Percentiles rank a stretch among this genome's conserved stretches.
Conservation (phyloP, 2,888 invertebrate genomes). For the Oeneis ivallda region DNA sequence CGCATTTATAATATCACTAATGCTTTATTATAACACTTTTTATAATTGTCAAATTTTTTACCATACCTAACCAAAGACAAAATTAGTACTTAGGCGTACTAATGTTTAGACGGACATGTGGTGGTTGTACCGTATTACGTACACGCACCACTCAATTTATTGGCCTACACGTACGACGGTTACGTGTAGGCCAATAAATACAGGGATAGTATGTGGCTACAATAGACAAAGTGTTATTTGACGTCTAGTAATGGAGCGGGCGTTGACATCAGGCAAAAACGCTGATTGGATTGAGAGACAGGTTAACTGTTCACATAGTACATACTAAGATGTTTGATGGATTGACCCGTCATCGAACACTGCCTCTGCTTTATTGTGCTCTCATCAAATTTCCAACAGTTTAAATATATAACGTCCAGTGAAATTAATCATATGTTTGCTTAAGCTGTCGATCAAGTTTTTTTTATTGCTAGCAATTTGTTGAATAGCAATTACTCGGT, state of each 20-base stretch:
- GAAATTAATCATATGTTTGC: conserved; percentile 58
- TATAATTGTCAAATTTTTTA: no score
- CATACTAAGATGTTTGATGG: conserved; percentile 58
- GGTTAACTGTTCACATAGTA: conserved; percentile 57
- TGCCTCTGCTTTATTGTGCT: conserved; percentile 50
- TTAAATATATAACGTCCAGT: conserved; percentile 59
- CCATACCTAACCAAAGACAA: no score
- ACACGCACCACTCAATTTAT: no score
- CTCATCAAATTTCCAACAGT: conserved; percentile 60
- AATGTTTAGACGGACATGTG: no score
- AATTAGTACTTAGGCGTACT: no score
- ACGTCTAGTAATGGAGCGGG: conserved; percentile 53
- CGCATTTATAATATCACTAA: no score
- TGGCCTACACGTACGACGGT: no score
- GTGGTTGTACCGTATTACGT: no score
- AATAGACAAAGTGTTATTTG: no score
- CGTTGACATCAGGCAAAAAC: conserved; percentile 67
- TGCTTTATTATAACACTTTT: no score
- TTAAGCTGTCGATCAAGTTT: conserved; percentile 50
- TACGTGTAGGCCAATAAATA: no score
- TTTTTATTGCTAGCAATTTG: conserved; percentile 46
- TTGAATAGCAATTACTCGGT: conserved; percentile 43
- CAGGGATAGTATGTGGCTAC: no score
- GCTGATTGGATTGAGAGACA: conserved; percentile 55
- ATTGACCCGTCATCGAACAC: conserved; percentile 59